Conservation (phyloP, 2,888 invertebrate genomes). For the Unio pictorum region DNA sequence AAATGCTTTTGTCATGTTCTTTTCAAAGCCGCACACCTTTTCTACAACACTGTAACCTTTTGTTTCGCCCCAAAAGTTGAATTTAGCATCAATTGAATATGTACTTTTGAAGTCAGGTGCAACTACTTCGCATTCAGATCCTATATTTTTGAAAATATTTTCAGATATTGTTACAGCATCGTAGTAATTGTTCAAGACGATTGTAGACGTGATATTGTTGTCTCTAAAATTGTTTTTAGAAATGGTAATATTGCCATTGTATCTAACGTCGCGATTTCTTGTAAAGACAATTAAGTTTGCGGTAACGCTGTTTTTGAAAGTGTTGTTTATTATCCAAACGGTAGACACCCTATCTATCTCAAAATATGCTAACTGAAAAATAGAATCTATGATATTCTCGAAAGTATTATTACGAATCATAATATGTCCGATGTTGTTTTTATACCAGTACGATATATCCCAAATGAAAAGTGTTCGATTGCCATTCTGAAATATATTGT, state of each 20-base stretch:
- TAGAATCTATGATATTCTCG: background rate
- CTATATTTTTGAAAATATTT: conserved; percentile 5
- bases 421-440: background rate
- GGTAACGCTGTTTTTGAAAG: background rate
- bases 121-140: conserved; percentile 3
- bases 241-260: background rate
- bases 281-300: background rate
- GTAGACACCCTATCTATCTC: background rate
- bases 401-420: conserved; percentile 4
- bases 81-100: conserved; percentile 5
- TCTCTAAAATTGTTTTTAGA: background rate
- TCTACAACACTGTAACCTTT: background rate
- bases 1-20: conserved; percentile 13
- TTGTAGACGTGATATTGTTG: background rate
- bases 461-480: conserved; percentile 1
- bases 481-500: conserved; percentile 17
- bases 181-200: background rate
- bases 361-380: background rate
- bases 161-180: background rate
- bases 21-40: conserved; percentile 24
- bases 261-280: background rate
- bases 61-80: conserved; percentile 16
- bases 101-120: background rate
- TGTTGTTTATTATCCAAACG: background rate
- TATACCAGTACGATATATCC: background rate